These are phyloP conservation scores for Hydractinia echinata DNA, from an alignment of 30 jellyfish, hydroid and myxozoan species.

Conservation along the genomic window DNA sequence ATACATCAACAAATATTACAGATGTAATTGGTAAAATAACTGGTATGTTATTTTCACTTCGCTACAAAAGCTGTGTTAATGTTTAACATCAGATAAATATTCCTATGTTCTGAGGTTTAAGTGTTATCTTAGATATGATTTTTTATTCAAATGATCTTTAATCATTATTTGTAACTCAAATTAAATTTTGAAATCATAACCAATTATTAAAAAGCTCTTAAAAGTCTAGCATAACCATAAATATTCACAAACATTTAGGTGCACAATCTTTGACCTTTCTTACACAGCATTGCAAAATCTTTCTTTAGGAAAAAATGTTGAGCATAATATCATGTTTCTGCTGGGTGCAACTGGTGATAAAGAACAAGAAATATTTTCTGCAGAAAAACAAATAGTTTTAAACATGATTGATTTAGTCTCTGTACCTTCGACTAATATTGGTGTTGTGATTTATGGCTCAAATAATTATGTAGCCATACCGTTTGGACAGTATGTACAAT, in stretches of 20 bases:
- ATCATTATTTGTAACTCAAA: too few relatives aligned
- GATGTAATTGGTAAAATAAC: constrained; percentile 9
- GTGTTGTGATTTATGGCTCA: constrained; percentile 39
- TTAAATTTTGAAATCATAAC: too few relatives aligned
- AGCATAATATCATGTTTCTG: constrained; percentile 28
- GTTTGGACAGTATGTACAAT: constrained; percentile 22
- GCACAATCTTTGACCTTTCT: too few relatives aligned
- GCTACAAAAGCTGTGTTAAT: neutral
- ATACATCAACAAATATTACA: constrained; percentile 11
- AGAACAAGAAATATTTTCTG: constrained; percentile 3
- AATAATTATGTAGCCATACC: constrained; percentile 31
- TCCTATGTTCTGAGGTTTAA: neutral
- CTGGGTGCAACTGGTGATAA: constrained; percentile 30
- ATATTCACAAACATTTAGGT: too few relatives aligned
- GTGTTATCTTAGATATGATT: neutral
- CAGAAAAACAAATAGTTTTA: constrained; percentile 32
- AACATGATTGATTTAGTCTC: constrained; percentile 25
- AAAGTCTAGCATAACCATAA: too few relatives aligned
- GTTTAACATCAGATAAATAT: neutral
- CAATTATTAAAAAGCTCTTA: too few relatives aligned
- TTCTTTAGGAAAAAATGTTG: constrained; percentile 23
- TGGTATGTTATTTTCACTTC: neutral
- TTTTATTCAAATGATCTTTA: too few relatives aligned
- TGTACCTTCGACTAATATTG: constrained; percentile 27
- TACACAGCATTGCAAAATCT: neutral